Evolutionary conservation across 2,888 invertebrate species (phyloP).

Genomic region (Tetranychus truncatus): DNA sequence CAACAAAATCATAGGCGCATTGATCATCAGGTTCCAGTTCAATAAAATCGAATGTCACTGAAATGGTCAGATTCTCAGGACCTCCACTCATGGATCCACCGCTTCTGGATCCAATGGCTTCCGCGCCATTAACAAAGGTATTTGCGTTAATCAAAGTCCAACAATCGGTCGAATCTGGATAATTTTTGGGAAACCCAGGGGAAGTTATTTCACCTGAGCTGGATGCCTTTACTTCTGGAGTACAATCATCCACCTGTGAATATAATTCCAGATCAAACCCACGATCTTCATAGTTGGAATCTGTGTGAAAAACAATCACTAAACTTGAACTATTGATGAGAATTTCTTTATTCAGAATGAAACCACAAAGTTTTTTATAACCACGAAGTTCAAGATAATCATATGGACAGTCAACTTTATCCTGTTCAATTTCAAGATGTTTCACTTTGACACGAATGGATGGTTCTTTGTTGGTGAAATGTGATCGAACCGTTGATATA

Average conservation of each 20-base stretch:
- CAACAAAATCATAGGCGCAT: constrained; percentile 27
- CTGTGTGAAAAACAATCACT: constrained; percentile 25
- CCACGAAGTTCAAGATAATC: constrained; percentile 22
- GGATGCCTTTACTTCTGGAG: constrained; percentile 6
- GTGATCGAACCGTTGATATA: constrained; percentile 11
- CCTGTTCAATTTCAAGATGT: constrained; percentile 15
- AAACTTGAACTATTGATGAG: constrained; percentile 23
- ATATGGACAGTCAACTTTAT: constrained; percentile 16
- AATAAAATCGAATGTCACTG: constrained; percentile 24
- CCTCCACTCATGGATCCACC: background rate
- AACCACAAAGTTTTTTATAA: constrained; percentile 22
- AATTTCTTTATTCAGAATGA: constrained; percentile 22
- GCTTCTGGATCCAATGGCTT: background rate
- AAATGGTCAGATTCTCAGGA: constrained; percentile 20
- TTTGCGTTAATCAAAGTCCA: constrained; percentile 25
- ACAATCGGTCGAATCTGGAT: constrained; percentile 27
- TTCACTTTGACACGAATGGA: constrained; percentile 15
- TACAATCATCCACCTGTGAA: constrained; percentile 15
- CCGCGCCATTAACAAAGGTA: background rate
- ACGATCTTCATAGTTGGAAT: constrained; percentile 24
- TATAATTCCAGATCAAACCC: constrained; percentile 24
- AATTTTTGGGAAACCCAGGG: constrained; percentile 27
- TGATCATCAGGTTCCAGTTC: constrained; percentile 25
- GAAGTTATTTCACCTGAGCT: constrained; percentile 20
- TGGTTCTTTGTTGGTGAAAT: constrained; percentile 12